Conservation (phyloP, 2,797 vertebrate genomes). For the Paratrypauchen microcephalus region DNA sequence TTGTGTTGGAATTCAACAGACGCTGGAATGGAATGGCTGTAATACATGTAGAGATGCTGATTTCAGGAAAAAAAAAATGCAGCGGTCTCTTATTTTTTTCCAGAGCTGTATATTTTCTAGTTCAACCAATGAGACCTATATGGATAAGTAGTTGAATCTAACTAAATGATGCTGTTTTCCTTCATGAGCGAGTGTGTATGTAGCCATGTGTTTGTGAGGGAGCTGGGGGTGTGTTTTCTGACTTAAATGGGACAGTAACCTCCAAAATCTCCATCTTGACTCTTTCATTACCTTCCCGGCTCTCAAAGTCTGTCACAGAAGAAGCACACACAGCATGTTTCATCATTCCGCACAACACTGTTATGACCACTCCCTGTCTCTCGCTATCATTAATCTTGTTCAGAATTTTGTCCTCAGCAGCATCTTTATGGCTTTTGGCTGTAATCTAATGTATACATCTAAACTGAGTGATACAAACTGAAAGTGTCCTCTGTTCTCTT, state of each 20-base stretch:
- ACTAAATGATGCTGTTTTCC: too few relatives aligned
- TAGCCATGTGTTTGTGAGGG: neutral
- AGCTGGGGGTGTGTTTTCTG: conserved; percentile 2
- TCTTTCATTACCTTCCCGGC: conserved; percentile 28
- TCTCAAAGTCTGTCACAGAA: conserved; percentile 32
- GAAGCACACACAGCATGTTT: conserved; percentile 18
- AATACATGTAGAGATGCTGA: too few relatives aligned
- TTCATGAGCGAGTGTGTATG: neutral
- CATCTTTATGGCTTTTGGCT: conserved; percentile 3
- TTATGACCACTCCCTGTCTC: neutral
- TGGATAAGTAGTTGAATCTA: too few relatives aligned
- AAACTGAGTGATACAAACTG: conserved; percentile 11
- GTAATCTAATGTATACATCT: neutral
- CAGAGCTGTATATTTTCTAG: too few relatives aligned
- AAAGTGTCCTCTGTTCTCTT: conserved; percentile 53
- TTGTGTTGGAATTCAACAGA: too few relatives aligned
- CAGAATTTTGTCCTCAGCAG: conserved; percentile 5
- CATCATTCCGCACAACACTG: conserved; percentile 12
- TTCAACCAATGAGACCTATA: too few relatives aligned
- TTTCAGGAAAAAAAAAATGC: too few relatives aligned
- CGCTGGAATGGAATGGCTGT: too few relatives aligned
- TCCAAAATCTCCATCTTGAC: conserved; percentile 18
- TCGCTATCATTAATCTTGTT: conserved; percentile 14
- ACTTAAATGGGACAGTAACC: conserved; percentile 38
- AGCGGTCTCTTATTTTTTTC: too few relatives aligned